Evolutionary conservation across 2,888 invertebrate species (phyloP).

Genomic region (Eupithecia subfuscata): DNA sequence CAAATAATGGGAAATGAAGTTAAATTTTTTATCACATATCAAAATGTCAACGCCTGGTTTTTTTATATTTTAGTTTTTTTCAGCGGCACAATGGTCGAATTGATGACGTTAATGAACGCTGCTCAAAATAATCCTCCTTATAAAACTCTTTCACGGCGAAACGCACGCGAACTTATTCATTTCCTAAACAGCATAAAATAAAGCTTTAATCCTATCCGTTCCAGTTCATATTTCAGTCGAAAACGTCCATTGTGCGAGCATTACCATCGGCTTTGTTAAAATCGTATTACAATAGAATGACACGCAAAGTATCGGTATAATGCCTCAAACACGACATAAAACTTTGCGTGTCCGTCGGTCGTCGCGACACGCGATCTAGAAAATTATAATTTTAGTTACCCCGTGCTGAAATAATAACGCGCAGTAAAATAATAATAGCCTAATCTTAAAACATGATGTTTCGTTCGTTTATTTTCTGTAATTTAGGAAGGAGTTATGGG

Average conservation of each 20-base stretch:
- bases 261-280: slow-evolving; percentile 73
- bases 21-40: background rate
- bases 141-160: slow-evolving; percentile 7
- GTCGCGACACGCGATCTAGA: slow-evolving; percentile 63
- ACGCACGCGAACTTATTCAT: slow-evolving; percentile 14
- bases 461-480: slow-evolving; percentile 50
- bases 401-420: slow-evolving; percentile 54
- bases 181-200: slow-evolving; percentile 29
- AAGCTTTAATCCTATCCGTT: slow-evolving; percentile 64
- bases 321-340: slow-evolving; percentile 60
- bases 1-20: background rate
- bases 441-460: slow-evolving; percentile 52
- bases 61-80: background rate
- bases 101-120: background rate
- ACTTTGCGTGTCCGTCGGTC: slow-evolving; percentile 57
- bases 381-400: slow-evolving; percentile 61
- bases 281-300: slow-evolving; percentile 75
- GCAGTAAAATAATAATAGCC: slow-evolving; percentile 59
- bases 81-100: background rate
- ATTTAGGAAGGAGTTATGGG: slow-evolving; percentile 24
- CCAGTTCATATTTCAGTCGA: slow-evolving; percentile 68
- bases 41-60: background rate
- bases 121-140: background rate
- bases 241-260: slow-evolving; percentile 72
- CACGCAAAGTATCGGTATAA: slow-evolving; percentile 78